These are phyloP conservation scores for Pelvicachromis taeniatus DNA, from an alignment of 2,113 vertebrate species.

Conservation along the genomic window DNA sequence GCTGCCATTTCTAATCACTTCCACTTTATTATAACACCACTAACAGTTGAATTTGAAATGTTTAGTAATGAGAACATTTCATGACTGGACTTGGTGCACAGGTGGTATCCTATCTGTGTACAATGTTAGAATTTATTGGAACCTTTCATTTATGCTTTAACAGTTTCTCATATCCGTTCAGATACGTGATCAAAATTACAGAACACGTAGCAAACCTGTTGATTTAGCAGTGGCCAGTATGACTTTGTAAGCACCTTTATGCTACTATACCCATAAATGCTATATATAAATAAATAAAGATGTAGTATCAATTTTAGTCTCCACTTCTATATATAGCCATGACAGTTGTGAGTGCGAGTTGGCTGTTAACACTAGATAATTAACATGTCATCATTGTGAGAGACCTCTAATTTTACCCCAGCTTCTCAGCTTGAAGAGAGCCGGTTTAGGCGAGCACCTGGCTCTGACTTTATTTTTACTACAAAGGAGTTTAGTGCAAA, in stretches of 20 bases:
- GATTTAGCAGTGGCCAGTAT: neutral
- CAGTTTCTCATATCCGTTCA: neutral
- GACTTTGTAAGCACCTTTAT: neutral
- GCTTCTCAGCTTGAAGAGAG: neutral
- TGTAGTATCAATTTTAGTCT: neutral
- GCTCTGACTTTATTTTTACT: neutral
- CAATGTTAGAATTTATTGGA: too few relatives aligned
- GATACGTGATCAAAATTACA: accelerated
- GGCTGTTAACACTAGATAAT: neutral
- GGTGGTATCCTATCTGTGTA: neutral
- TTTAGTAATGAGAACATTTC: neutral
- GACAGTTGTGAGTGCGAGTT: neutral
- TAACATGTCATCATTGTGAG: neutral
- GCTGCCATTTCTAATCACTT: neutral
- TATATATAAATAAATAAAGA: neutral
- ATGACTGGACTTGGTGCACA: neutral
- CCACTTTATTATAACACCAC: neutral
- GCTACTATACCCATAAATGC: neutral
- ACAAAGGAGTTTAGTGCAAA: neutral
- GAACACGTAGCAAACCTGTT: neutral
- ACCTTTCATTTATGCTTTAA: neutral
- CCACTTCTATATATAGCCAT: neutral
- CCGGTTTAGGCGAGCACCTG: neutral
- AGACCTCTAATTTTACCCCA: neutral
- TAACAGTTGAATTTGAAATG: neutral